A percentile compares a stretch with the other conserved stretches of the same genome.
phyloP scores from a whole-genome alignment of 2,113 vertebrate species.

The Syngnathoides biaculeatus region DNA sequence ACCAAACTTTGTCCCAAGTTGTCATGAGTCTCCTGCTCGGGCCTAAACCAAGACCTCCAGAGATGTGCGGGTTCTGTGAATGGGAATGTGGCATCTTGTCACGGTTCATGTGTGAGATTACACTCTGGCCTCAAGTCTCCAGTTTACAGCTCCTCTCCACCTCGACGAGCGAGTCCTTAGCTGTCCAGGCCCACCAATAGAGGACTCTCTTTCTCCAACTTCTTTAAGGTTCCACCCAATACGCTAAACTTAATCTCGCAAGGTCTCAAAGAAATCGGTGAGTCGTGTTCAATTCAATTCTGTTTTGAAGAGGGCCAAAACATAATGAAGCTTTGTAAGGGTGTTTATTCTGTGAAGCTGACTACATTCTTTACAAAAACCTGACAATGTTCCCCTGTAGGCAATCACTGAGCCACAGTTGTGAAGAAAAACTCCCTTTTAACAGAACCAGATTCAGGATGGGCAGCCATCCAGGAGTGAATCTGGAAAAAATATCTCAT shows the following conservation, averaged over 20 bases:
- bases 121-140: conserved; percentile 19
- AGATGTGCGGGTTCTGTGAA: conserved; percentile 8
- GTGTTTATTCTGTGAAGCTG: not conserved
- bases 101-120: conserved; percentile 17
- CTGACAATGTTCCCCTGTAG: not conserved
- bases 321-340: not conserved
- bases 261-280: conserved; percentile 42
- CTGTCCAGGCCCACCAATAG: not conserved
- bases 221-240: conserved; percentile 3
- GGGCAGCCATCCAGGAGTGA: conserved; percentile 32
- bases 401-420: conserved; percentile 1
- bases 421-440: not conserved
- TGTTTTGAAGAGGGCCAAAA: not conserved
- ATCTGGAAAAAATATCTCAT: conserved; percentile 14
- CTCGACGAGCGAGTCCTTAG: conserved; percentile 5
- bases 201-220: conserved; percentile 34
- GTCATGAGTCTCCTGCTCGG: conserved; percentile 32
- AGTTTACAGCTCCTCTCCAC: conserved; percentile 16
- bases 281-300: conserved; percentile 22
- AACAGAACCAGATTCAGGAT: conserved; percentile 1
- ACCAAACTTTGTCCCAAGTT: conserved; percentile 17
- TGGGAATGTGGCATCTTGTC: conserved; percentile 24
- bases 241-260: conserved; percentile 1
- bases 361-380: not conserved
- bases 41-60: conserved; percentile 43